Evolutionary conservation across 2,113 vertebrate genomes (phyloP).

Genomic region (Cheirogaleus medius): DNA sequence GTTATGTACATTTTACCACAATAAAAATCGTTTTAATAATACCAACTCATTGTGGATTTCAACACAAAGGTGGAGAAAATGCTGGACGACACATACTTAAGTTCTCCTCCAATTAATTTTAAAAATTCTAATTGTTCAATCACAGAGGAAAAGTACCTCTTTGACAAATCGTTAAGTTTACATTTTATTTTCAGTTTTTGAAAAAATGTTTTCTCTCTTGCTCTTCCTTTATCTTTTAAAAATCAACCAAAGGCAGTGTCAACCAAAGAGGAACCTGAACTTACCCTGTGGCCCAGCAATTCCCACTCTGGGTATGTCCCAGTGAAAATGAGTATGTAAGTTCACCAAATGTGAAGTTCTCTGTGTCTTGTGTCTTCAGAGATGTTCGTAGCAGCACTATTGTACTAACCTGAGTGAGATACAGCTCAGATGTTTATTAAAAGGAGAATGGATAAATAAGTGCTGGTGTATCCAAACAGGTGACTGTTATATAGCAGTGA

Average conservation of each 20-base stretch:
- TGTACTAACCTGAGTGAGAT: not conserved
- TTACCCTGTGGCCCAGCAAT: not conserved
- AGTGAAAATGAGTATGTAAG: too few relatives aligned
- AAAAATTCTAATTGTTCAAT: not conserved
- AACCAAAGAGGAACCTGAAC: not conserved
- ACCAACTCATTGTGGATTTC: not conserved
- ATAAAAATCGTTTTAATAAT: not conserved
- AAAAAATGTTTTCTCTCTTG: not conserved
- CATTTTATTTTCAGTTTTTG: not conserved
- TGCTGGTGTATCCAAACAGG: not conserved
- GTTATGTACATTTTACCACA: not conserved
- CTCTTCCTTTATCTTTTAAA: not conserved
- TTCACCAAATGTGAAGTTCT: not conserved
- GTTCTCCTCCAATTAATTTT: not conserved
- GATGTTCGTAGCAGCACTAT: not conserved
- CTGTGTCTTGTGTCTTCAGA: too few relatives aligned
- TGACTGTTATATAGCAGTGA: not conserved
- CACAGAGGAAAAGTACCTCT: not conserved
- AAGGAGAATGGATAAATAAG: not conserved
- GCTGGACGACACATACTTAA: not conserved
- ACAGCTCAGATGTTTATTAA: not conserved
- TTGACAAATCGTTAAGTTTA: not conserved
- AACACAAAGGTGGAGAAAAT: not conserved
- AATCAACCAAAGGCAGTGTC: not conserved
- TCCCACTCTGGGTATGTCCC: fast-evolving